Evolutionary conservation across 1,140 invertebrate species (phyloP).

Genomic region (Stegodyphus dumicola): DNA sequence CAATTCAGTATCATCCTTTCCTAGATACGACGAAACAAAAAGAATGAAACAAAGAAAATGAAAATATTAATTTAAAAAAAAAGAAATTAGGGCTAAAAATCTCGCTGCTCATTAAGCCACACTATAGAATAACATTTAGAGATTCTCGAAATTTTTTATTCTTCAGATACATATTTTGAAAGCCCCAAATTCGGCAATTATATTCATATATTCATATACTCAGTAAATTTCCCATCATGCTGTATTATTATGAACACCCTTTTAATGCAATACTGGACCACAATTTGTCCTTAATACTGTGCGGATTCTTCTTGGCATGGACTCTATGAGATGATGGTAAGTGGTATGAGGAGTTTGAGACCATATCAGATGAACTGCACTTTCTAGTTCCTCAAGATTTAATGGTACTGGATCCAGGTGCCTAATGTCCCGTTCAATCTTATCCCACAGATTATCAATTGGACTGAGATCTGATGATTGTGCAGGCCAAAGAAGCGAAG

Average conservation of each 20-base stretch:
- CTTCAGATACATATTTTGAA: too few relatives aligned
- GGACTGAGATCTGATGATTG: neutral
- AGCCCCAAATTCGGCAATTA: too few relatives aligned
- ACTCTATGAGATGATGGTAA: neutral
- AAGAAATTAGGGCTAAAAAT: too few relatives aligned
- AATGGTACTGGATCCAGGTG: neutral
- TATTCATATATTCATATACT: too few relatives aligned
- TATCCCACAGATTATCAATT: conserved; percentile 1
- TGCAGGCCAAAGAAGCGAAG: neutral
- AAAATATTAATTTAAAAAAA: too few relatives aligned
- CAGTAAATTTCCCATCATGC: too few relatives aligned
- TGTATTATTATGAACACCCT: neutral
- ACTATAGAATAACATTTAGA: too few relatives aligned
- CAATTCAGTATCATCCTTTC: too few relatives aligned
- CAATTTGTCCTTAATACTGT: neutral
- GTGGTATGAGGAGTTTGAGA: neutral
- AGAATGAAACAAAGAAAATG: too few relatives aligned
- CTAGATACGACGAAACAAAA: too few relatives aligned
- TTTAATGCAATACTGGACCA: neutral
- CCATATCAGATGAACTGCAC: neutral
- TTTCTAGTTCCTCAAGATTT: neutral
- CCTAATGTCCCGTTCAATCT: neutral
- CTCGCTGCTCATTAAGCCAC: too few relatives aligned
- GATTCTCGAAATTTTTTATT: too few relatives aligned
- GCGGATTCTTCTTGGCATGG: neutral